Base-by-base conservation (phyloP, 2,888 invertebrate species). In the Gnatocerus cornutus region DNA sequence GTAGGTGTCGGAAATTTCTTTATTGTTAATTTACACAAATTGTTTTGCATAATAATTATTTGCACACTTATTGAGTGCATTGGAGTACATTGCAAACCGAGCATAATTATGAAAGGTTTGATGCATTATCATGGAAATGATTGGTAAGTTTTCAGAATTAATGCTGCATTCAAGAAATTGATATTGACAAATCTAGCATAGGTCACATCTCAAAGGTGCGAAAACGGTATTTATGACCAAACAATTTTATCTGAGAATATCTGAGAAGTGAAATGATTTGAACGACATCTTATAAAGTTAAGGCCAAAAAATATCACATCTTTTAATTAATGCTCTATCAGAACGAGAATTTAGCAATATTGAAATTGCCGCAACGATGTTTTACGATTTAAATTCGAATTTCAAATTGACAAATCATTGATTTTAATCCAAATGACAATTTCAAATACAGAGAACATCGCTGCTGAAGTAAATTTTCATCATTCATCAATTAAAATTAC, bases 1-100 rank as follows among this genome's bases (percentile, higher is more conserved):
- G 41, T 41, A 12, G 41, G 41, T 6, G 41, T 2, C 41, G 6
- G 6, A 10, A 13, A 41, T 13, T 37, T 2, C 37, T 5, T 37
- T 37, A 12, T 6, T 41, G 41, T 41, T 41, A 41, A 41, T 41
- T 41, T 12, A 13, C 1, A 41, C 41, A 41, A 41, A 41, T 41
- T 13, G 41, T 41, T 41, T 41, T 5, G n/a, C 41, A 41, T 41
- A 41, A 41, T 41, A 41, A 41, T 41, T 41, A 41, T 41, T 41
- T 10, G 41, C 41, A 12, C 6, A 41, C 12, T 13, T 56, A 56
- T 43, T 39, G 56, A 58, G 21, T 21, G n/a, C 33, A 33, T 33
- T 33, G 7, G 3, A 33, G n/a, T n/a, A 6, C 7, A 9, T 33
- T n/a, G 33, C 33, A 33, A 33, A 33, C 6, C 33, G 7, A 33